These are phyloP conservation scores for Bibio marci DNA, from an alignment of 2,888 invertebrate genomes.

Conservation along the genomic window DNA sequence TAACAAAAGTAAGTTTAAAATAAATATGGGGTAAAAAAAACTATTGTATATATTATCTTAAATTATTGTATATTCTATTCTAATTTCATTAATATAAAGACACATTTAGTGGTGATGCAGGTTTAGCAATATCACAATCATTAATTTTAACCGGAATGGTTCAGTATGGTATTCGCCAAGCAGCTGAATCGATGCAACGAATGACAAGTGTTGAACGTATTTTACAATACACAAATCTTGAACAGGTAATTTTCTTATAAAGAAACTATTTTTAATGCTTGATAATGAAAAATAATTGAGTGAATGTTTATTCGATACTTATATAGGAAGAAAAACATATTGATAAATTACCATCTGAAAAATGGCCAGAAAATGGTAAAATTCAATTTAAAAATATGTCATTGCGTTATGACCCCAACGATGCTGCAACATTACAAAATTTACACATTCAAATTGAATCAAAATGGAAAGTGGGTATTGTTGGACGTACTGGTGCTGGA, in stretches of 20 bases:
- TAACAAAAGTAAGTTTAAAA: slow-evolving; percentile 1
- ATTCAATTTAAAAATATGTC: slow-evolving; percentile 32
- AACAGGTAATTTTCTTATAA: no score
- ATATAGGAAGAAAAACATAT: slow-evolving; percentile 1
- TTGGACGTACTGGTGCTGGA: slow-evolving; percentile 50
- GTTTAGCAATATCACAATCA: slow-evolving; percentile 49
- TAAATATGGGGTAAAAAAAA: not conserved
- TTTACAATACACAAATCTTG: slow-evolving; percentile 51
- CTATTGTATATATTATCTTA: not conserved
- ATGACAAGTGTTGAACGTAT: slow-evolving; percentile 59
- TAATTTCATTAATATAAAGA: slow-evolving; percentile 12
- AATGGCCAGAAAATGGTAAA: slow-evolving; percentile 20
- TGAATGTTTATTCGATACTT: not conserved
- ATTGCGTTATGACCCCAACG: slow-evolving; percentile 34
- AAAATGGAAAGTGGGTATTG: slow-evolving; percentile 42
- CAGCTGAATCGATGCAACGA: slow-evolving; percentile 48
- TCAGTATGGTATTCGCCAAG: slow-evolving; percentile 52
- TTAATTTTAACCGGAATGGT: slow-evolving; percentile 53
- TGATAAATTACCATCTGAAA: not conserved
- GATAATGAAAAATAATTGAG: not conserved
- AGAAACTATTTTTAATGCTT: not conserved
- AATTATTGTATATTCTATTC: no score
- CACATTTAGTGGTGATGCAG: slow-evolving; percentile 49
- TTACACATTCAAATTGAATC: slow-evolving; percentile 43
- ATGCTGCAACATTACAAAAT: slow-evolving; percentile 46